Conservation (phyloP, 2,797 vertebrate species). For the Falco cherrug region DNA sequence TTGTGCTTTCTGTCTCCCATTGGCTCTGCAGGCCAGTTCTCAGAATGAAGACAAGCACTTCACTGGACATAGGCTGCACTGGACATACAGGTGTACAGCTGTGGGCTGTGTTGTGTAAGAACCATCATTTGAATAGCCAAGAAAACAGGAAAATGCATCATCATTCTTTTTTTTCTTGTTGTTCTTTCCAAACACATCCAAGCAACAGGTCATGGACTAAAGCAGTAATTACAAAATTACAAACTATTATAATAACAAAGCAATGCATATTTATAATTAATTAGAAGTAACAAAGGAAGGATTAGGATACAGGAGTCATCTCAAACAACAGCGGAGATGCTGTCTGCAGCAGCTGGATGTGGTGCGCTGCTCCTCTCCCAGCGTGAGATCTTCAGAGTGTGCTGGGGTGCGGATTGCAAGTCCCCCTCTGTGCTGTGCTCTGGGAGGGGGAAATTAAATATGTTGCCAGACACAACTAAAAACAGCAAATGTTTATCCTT, state of each 20-base stretch:
- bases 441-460: background rate
- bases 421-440: background rate
- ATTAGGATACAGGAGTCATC: background rate
- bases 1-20: background rate
- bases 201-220: background rate
- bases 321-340: background rate
- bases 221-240: background rate
- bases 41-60: background rate
- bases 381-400: background rate
- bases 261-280: background rate
- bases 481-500: background rate
- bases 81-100: background rate
- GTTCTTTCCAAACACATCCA: background rate
- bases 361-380: background rate
- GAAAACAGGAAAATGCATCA: background rate
- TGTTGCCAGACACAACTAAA: constrained; percentile 12
- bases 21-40: background rate
- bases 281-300: background rate
- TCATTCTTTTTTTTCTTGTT: background rate
- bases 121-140: background rate
- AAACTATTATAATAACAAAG: background rate
- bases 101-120: background rate
- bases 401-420: background rate
- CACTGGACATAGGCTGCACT: background rate
- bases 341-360: background rate